Base-by-base conservation (phyloP, 2,888 invertebrate species). In the Tethea ocularis region DNA sequence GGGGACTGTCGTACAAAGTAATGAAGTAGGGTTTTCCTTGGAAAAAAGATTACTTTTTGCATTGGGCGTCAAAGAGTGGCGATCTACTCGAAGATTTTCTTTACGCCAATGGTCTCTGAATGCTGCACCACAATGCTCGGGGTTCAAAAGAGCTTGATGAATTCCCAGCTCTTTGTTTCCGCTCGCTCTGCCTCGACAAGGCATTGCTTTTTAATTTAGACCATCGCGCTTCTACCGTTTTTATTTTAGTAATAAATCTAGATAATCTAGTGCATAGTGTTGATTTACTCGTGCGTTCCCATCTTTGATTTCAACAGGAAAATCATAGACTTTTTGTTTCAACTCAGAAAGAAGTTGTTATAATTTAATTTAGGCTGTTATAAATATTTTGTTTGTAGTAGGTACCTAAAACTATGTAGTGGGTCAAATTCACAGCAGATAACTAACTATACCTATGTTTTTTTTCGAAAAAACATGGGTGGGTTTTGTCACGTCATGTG, bases 131-230 rank as follows among this genome's bases (percentile, higher is more conserved):
- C 88, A 90, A 88, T 90, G 84, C 82, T 77, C 71, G 73, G 84
- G 82, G 91, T 88, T 91, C 90, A 91, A 91, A 91, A 90, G 91
- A 89, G 86, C 91, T 86, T 92, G 91, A 92, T 92, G 91, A 92
- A 91, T 91, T 86, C 84, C 80, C 82, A 82, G 82, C 77, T 83
- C 91, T 91, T 92, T 91, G 92, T 92, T 91, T 91, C 88, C 86
- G 84, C 87, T 82, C 84, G 88, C 86, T 90, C 88, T 84, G 83
- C 81, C 87, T 83, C 88, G 84, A 86, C 87, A 84, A 88, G 88
- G 88, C 91, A 91, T 91, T 86, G 89, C 91, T 89, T 91, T 91
- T 91, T 91, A 89, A 92, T 91, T 91, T 89, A 85, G 89, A 88
- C 87, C 87, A 90, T 89, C 89, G 87, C 82, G 84, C 83, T 71